Percentiles rank a stretch among this genome's conserved stretches.
Evolutionary conservation across 1,140 invertebrate genomes (phyloP).

Genomic region (Aphidius ervi): DNA sequence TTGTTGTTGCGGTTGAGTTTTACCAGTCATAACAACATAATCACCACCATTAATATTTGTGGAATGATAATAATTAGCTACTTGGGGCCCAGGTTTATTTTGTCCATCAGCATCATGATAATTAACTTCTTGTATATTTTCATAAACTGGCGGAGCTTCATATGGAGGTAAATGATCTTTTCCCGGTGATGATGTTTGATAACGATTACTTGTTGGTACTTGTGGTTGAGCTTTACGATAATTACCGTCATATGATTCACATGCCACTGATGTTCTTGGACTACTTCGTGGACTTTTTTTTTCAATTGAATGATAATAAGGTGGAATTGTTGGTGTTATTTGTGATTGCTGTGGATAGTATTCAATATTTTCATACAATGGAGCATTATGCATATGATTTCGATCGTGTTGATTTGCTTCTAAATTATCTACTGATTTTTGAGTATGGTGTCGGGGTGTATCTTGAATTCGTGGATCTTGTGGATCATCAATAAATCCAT

Average conservation of each 20-base stretch:
- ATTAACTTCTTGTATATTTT: conserved; percentile 64
- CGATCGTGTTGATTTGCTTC: conserved; percentile 21
- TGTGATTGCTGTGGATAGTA: conserved; percentile 68
- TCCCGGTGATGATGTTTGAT: conserved; percentile 44
- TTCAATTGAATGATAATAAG: conserved; percentile 61
- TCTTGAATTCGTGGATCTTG: conserved; percentile 26
- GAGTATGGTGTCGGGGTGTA: conserved; percentile 66
- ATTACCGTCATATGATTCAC: conserved; percentile 56
- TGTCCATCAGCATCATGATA: conserved; percentile 43
- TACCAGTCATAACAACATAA: conserved; percentile 52
- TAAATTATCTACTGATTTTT: conserved; percentile 64
- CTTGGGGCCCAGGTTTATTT: conserved; percentile 53
- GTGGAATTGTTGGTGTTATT: conserved; percentile 52
- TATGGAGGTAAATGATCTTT: conserved; percentile 54
- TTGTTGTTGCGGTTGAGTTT: conserved; percentile 29
- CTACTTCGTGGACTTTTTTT: conserved; percentile 45
- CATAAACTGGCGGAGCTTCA: conserved; percentile 65
- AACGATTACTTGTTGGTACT: conserved; percentile 62
- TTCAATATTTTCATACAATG: conserved; percentile 78
- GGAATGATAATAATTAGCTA: conserved; percentile 47
- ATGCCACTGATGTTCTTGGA: conserved; percentile 45
- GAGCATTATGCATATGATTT: conserved; percentile 46
- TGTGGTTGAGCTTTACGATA: conserved; percentile 65
- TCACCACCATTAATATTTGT: conserved; percentile 48
- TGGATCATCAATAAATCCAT: conserved; percentile 53